Evolutionary conservation across 2,888 invertebrate genomes (phyloP), one percentile per base, ranked within the genome.

Genomic region (Mayetiola destructor): DNA sequence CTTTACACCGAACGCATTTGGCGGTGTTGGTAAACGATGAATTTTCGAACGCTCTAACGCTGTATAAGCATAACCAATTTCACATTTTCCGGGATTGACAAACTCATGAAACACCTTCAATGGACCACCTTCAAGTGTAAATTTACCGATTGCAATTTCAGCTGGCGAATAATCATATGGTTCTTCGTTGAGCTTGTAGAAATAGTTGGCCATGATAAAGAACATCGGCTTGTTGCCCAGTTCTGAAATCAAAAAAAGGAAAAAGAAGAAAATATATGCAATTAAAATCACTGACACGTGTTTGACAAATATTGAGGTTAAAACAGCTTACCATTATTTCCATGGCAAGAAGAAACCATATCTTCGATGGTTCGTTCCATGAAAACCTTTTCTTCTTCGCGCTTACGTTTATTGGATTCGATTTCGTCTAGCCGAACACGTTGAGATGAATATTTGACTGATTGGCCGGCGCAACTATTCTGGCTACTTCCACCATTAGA

Each of bases 151-250:
- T 0, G 75, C 73, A 40, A 79, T 68, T 65, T 79, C 79, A 1
- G 77, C 78, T 0, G 79, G 79, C n/a, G 70, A 66, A n/a, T n/a
- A n/a, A n/a, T n/a, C n/a, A 62, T 73, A 76, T 1, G 67, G 59
- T 1, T 60, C 62, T 3, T 62, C 61, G 0, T 61, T 37, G 0
- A 65, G 64, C 59, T 67, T 69, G 0, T 64, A 63, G 52, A 70
- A 72, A 56, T 67, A 72, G 21, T 71, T 72, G 0, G 65, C 69
- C 57, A 67, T 66, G 1, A 64, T 63, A 42, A 72, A 68, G 3
- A 64, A 62, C 20, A 66, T 71, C 1, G 61, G 63, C 3, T 64
- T 61, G 0, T n/a, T n/a, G n/a, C n/a, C n/a, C n/a, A n/a, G n/a
- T n/a, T n/a, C n/a, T n/a, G n/a, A n/a, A n/a, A n/a, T n/a, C n/a